Conservation (phyloP, 2,888 invertebrate species). For the Elysia crispata region DNA sequence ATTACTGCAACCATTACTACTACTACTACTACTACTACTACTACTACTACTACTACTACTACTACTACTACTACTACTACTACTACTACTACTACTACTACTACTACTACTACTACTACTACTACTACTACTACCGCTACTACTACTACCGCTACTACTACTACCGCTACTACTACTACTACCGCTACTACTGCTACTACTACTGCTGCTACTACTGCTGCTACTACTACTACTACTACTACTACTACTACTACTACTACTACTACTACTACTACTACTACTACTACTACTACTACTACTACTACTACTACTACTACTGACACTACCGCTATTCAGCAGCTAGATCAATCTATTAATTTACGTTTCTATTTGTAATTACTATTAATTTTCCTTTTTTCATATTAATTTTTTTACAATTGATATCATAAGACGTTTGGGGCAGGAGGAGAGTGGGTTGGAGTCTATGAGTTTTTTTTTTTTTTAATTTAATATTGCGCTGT, state of each 20-base stretch:
- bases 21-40: constrained; percentile 9
- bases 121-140: too few species aligned
- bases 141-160: constrained; percentile 1
- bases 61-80: constrained; percentile 30
- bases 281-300: constrained; percentile 36
- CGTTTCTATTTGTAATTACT: too few species aligned
- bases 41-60: constrained; percentile 9
- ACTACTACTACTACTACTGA: too few species aligned
- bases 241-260: constrained; percentile 9
- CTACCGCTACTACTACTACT: not conserved
- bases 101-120: constrained; percentile 35
- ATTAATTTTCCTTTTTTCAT: too few species aligned
- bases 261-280: constrained; percentile 33
- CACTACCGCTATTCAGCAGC: too few species aligned
- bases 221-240: constrained; percentile 4
- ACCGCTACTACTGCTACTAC: constrained; percentile 1
- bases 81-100: constrained; percentile 36
- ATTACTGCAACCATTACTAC: not conserved
- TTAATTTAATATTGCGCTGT: too few species aligned
- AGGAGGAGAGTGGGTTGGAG: too few species aligned
- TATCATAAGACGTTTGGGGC: too few species aligned
- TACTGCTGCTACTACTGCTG: constrained; percentile 1
- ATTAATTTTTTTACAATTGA: too few species aligned
- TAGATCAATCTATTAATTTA: too few species aligned
- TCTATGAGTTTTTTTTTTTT: too few species aligned